A percentile compares a stretch with the other conserved stretches of the same genome.
These are phyloP conservation scores for Tipula unca DNA, from an alignment of 2,888 invertebrate genomes.

Conservation along the genomic window DNA sequence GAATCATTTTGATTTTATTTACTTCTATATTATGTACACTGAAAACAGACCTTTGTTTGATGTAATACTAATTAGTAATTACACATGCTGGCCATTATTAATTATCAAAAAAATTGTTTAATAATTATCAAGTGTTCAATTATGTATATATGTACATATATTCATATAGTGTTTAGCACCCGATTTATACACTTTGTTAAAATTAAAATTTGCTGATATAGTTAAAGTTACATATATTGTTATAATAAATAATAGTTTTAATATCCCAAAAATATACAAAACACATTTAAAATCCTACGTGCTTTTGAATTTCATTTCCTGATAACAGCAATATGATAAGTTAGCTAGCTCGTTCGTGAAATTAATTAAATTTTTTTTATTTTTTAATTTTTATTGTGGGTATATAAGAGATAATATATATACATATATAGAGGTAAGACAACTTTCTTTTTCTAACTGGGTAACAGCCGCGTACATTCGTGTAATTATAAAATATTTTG, in stretches of 20 bases:
- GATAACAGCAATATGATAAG: neutral
- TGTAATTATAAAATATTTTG: neutral
- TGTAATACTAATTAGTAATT: too few relatives aligned
- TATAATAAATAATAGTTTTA: neutral
- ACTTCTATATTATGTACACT: neutral
- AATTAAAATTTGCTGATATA: neutral
- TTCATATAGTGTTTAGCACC: neutral
- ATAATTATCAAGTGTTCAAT: neutral
- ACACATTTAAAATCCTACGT: neutral
- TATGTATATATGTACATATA: too few relatives aligned
- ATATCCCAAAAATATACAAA: neutral
- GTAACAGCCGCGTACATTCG: neutral
- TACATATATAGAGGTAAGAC: neutral
- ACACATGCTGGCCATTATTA: too few relatives aligned
- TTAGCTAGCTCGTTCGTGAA: neutral
- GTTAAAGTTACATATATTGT: neutral
- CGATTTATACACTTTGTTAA: neutral
- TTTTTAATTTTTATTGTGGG: neutral
- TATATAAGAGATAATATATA: neutral
- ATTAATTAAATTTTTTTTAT: neutral
- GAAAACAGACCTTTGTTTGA: neutral
- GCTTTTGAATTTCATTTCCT: neutral
- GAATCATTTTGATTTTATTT: neutral
- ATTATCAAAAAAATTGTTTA: too few relatives aligned
- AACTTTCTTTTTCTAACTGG: neutral